phyloP scores from a whole-genome alignment of 2,113 vertebrate genomes.

The Strix aluco region DNA sequence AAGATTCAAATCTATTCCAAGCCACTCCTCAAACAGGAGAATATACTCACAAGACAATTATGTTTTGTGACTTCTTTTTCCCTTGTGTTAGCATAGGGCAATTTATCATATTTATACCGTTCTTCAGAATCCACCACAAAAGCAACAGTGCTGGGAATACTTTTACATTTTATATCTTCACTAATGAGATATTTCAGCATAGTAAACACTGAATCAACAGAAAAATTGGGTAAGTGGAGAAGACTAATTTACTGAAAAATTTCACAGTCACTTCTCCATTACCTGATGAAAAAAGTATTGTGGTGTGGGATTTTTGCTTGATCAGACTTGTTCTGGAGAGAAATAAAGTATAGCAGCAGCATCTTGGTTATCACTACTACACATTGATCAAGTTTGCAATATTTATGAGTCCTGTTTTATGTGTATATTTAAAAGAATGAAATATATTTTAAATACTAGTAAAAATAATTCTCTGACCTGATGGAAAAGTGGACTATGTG shows the following conservation, averaged over 20 bases:
- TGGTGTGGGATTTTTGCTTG: neutral
- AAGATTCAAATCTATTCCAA: neutral
- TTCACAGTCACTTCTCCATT: neutral
- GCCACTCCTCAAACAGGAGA: neutral
- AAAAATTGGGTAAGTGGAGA: neutral
- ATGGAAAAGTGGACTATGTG: constrained; percentile 94
- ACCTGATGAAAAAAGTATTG: neutral
- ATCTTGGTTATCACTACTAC: neutral
- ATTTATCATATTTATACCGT: neutral
- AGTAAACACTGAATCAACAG: neutral
- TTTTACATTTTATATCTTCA: neutral
- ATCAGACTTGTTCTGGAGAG: neutral
- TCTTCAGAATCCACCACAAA: neutral
- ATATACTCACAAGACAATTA: neutral
- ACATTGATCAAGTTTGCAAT: fast-evolving
- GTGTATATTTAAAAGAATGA: neutral
- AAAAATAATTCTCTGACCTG: constrained; percentile 77
- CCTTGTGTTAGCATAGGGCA: neutral
- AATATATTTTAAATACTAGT: neutral
- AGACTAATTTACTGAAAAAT: neutral
- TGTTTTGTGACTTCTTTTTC: neutral
- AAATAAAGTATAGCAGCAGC: neutral
- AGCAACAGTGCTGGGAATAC: neutral
- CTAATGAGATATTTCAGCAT: neutral
- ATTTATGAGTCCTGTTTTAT: neutral